Conservation (phyloP, 2,797 vertebrate genomes). For the Pelochelys cantorii region DNA sequence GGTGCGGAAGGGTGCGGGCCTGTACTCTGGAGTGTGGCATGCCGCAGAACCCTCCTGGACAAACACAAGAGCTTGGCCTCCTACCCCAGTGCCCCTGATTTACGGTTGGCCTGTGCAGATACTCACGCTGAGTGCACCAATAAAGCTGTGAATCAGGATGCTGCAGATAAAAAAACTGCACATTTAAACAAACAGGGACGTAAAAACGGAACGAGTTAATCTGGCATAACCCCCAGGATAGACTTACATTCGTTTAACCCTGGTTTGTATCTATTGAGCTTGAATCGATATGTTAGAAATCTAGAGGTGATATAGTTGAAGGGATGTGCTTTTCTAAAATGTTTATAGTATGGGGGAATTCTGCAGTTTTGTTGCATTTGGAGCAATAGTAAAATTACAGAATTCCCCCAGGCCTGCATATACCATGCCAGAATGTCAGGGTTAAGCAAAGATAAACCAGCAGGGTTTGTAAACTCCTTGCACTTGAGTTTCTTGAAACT, state of each 20-base stretch:
- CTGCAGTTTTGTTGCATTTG: too few species aligned
- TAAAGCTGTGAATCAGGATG: conserved; percentile 23
- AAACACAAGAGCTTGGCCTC: conserved; percentile 37
- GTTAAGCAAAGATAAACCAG: background rate
- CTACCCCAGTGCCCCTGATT: background rate
- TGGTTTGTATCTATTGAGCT: background rate
- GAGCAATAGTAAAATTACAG: too few species aligned
- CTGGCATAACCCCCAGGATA: accelerated
- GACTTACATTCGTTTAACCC: background rate
- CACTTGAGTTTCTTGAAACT: background rate
- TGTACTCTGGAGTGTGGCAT: accelerated
- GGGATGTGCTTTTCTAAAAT: background rate
- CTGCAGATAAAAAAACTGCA: conserved; percentile 14
- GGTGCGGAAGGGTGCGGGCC: conserved; percentile 34
- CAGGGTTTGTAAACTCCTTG: background rate
- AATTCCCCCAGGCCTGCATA: too few species aligned
- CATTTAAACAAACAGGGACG: background rate
- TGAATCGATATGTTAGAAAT: background rate
- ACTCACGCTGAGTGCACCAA: conserved; percentile 23
- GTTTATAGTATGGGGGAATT: too few species aligned
- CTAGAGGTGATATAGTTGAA: background rate
- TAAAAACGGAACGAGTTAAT: accelerated
- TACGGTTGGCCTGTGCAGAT: conserved; percentile 55
- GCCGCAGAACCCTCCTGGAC: conserved; percentile 32
- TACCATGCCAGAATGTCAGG: background rate